Base-by-base conservation (phyloP, 2,888 invertebrate genomes). In the Acanthosepion pharaonis region DNA sequence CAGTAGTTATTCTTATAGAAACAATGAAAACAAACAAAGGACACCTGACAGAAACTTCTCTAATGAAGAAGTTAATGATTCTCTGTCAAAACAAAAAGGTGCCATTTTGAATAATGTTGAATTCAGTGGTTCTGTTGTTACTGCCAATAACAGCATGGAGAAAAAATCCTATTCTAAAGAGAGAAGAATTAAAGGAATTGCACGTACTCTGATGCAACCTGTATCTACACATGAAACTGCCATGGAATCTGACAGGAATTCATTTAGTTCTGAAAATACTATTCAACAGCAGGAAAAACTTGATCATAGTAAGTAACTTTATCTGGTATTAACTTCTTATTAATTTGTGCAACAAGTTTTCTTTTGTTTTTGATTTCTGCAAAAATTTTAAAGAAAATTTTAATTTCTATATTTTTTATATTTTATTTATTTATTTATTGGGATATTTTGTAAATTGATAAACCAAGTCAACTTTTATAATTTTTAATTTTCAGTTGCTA, bases 131-230 rank as follows among this genome's bases (percentile, higher is more conserved):
- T 64, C 94, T 20, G 94, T 94, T 59, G 64, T 94, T 25, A 94
- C 94, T 42, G 94, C 94, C 28, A 94, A 94, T 48, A 64, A 55
- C 28, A 94, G 64, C 20, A 64, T 94, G 55, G 96, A 96, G 94
- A 95, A 95, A 94, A 96, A 96, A 91, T 96, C 96, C 18, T 96
- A 96, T 94, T 95, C 96, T 49, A 96, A 96, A 92, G 96, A 96
- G 18, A 94, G 96, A 25, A 95, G 96, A 55, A 96, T 95, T 9
- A 96, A 96, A 94, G 94, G 95, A 28, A 95, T 95, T 28, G 95
- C 95, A 42, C 95, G 95, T 28, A 95, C 95, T 91, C 94, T 95
- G 23, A 94, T 95, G 20, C 95, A 95, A 92, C 95, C 93, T 8
- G 93, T 53, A 48, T 53, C 51, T 18, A 28, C 53, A 53, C 49